Percentiles rank a stretch among this genome's conserved stretches.
Conservation (phyloP, 1,140 invertebrate genomes). For the Sarcophaga bullata region DNA sequence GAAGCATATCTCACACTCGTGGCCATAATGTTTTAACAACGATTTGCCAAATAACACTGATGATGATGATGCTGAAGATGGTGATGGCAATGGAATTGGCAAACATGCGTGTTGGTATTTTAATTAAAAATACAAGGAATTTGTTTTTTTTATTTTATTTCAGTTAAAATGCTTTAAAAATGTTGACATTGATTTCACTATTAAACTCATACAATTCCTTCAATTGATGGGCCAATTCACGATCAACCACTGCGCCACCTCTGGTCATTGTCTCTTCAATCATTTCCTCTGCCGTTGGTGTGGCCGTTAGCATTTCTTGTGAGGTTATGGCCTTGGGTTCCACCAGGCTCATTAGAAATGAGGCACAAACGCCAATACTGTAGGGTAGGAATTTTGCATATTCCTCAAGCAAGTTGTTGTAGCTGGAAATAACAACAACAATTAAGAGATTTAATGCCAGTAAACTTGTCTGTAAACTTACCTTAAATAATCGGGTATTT, state of each 20-base stretch:
- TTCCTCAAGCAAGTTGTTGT: constrained; percentile 52
- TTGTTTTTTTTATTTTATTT: neutral
- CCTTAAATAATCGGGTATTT: constrained; percentile 53
- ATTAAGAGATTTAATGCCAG: neutral
- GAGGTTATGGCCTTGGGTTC: constrained; percentile 44
- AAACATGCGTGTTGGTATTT: constrained; percentile 8
- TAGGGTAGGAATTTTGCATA: constrained; percentile 57
- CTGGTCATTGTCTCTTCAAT: constrained; percentile 40
- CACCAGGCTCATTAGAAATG: constrained; percentile 52
- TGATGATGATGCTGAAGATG: neutral
- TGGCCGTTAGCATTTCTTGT: constrained; percentile 47
- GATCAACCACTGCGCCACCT: constrained; percentile 54
- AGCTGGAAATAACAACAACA: constrained; percentile 45
- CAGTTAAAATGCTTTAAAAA: constrained; percentile 49
- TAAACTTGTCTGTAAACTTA: no score
- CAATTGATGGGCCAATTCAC: constrained; percentile 55
- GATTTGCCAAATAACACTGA: constrained; percentile 4
- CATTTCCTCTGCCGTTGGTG: constrained; percentile 43
- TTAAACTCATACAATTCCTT: constrained; percentile 56
- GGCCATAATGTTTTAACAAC: neutral
- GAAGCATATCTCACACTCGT: no score
- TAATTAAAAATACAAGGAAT: neutral
- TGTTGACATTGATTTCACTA: constrained; percentile 47
- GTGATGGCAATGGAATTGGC: no score
- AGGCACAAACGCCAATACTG: constrained; percentile 44